phyloP scores from a whole-genome alignment of 2,888 invertebrate genomes.

The Sericinus montela region DNA sequence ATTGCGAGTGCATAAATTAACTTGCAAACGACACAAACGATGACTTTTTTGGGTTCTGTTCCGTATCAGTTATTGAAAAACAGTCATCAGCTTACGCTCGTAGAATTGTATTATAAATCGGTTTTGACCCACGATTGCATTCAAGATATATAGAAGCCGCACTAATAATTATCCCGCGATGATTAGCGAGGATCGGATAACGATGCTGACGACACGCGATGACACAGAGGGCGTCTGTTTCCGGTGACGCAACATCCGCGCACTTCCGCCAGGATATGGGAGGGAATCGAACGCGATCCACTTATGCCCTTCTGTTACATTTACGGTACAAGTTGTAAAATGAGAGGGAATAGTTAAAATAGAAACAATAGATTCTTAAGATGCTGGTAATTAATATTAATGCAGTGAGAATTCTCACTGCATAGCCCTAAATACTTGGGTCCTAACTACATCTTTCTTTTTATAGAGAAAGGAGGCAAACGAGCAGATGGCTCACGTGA shows the following conservation, averaged over 20 bases:
- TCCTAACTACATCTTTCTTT: too few relatives aligned
- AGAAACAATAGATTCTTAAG: not conserved
- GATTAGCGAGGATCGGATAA: constrained; percentile 21
- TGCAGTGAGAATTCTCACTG: too few relatives aligned
- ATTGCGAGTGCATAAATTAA: too few relatives aligned
- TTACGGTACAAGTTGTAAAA: constrained; percentile 25
- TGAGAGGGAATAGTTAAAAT: not conserved
- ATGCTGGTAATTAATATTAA: too few relatives aligned
- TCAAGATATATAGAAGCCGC: not conserved
- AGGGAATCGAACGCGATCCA: constrained; percentile 59
- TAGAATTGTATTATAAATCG: constrained; percentile 1
- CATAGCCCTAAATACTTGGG: too few relatives aligned
- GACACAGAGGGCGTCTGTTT: constrained; percentile 75
- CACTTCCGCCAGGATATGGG: constrained; percentile 68
- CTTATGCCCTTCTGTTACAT: constrained; percentile 51
- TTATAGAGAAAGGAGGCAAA: too few relatives aligned
- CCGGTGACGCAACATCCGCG: constrained; percentile 74
- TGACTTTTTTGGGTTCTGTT: too few relatives aligned
- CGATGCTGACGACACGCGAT: constrained; percentile 38
- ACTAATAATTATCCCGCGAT: constrained; percentile 15
- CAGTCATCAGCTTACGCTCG: not conserved
- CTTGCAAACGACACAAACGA: too few relatives aligned
- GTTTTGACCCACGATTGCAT: not conserved
- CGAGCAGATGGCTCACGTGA: too few relatives aligned
- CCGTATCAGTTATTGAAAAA: too few relatives aligned